Conservation (phyloP, 1,140 invertebrate species). For the Trichonephila inaurata region DNA sequence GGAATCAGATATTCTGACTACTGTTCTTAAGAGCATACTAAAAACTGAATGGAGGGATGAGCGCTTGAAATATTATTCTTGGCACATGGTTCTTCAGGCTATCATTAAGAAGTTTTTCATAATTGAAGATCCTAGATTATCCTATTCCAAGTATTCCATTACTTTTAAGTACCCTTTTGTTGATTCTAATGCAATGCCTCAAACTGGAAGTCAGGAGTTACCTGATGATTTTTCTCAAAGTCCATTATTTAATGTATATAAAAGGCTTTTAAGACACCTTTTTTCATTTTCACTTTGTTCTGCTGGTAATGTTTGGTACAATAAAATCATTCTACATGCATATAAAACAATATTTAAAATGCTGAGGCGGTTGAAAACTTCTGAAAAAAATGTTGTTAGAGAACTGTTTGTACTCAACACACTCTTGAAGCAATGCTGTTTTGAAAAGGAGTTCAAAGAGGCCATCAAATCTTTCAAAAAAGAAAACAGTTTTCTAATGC, state of each 20-base stretch:
- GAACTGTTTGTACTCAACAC: neutral
- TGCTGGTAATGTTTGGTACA: neutral
- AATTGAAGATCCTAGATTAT: constrained; percentile 15
- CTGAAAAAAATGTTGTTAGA: neutral
- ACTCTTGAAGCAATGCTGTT: neutral
- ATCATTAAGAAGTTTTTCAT: constrained; percentile 34
- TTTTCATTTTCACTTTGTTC: neutral
- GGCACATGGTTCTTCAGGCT: neutral
- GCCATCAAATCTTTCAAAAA: neutral
- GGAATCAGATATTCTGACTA: neutral
- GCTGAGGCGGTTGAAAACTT: neutral
- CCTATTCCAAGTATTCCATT: neutral
- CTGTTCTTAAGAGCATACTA: neutral
- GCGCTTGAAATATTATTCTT: neutral
- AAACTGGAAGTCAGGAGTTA: neutral
- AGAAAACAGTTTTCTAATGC: neutral
- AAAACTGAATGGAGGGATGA: neutral
- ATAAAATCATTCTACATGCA: constrained; percentile 28
- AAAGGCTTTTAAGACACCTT: neutral
- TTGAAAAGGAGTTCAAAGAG: neutral
- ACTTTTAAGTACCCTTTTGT: neutral
- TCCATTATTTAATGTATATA: neutral
- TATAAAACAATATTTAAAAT: constrained; percentile 34
- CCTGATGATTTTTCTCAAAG: neutral
- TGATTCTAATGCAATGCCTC: neutral